Conservation (phyloP, 2,797 vertebrate species). For the Benthosema pterotum region DNA sequence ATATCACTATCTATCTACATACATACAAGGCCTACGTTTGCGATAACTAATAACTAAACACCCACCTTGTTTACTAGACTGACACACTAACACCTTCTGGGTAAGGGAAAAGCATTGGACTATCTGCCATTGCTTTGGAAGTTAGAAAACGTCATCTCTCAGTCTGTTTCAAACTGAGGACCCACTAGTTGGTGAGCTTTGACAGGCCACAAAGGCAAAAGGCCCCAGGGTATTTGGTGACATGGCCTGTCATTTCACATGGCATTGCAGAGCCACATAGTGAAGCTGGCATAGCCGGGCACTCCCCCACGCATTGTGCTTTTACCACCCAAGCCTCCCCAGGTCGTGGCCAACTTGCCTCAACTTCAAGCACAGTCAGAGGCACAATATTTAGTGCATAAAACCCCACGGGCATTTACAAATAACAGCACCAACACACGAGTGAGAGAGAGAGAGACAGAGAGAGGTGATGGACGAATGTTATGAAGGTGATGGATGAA, state of each 20-base stretch:
- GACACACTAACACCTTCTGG: conserved; percentile 54
- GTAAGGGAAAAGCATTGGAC: conserved; percentile 51
- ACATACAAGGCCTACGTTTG: not conserved
- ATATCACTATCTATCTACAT: no score
- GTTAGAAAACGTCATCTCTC: conserved; percentile 76
- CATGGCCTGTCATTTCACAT: conserved; percentile 85
- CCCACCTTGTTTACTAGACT: not conserved
- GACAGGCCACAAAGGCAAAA: conserved; percentile 81
- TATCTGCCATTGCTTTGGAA: conserved; percentile 65
- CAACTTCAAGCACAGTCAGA: conserved; percentile 67
- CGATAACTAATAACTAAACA: conserved; percentile 10
- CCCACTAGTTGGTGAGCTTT: conserved; percentile 75
- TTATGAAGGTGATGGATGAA: conserved; percentile 46
- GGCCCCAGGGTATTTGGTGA: conserved; percentile 77
- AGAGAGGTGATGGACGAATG: conserved; percentile 25
- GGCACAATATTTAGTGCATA: conserved; percentile 74
- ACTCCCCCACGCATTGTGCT: conserved; percentile 70
- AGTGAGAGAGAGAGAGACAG: conserved; percentile 11
- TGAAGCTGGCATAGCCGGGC: conserved; percentile 77
- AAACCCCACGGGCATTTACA: conserved; percentile 56
- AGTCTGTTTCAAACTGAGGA: conserved; percentile 79
- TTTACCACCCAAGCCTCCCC: conserved; percentile 73
- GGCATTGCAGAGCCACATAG: conserved; percentile 76
- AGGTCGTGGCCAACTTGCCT: conserved; percentile 72
- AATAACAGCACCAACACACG: conserved; percentile 60